A percentile compares a stretch with the other conserved stretches of the same genome.
These are phyloP conservation scores for Taurulus bubalis DNA, from an alignment of 2,113 vertebrate species.

Conservation along the genomic window DNA sequence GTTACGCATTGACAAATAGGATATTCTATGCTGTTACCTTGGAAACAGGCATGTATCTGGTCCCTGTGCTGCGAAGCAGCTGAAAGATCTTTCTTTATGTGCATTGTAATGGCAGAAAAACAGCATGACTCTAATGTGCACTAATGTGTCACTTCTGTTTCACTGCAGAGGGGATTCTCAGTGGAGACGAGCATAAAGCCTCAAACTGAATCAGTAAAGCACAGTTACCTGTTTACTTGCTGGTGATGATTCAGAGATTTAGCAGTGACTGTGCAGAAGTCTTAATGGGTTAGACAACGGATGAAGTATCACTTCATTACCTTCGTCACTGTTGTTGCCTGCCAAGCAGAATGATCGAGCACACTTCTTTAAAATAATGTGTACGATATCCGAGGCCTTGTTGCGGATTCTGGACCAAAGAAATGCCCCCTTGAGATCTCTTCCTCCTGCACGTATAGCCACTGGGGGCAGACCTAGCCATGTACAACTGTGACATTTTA, in stretches of 20 bases:
- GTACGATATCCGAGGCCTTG: neutral
- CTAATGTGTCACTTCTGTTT: slow-evolving; percentile 55
- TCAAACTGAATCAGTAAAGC: slow-evolving; percentile 5
- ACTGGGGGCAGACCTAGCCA: neutral
- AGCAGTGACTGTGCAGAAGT: slow-evolving; percentile 35
- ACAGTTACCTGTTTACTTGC: neutral
- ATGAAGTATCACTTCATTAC: slow-evolving; percentile 6
- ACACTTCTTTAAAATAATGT: neutral
- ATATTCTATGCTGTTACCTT: slow-evolving; percentile 76
- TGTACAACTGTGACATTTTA: neutral
- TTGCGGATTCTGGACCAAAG: neutral
- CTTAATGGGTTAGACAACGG: neutral
- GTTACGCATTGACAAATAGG: slow-evolving; percentile 63
- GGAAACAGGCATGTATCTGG: slow-evolving; percentile 76
- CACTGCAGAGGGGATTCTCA: slow-evolving; percentile 42
- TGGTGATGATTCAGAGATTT: slow-evolving; percentile 42
- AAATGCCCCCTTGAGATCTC: neutral
- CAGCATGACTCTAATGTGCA: slow-evolving; percentile 65
- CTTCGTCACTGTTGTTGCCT: neutral
- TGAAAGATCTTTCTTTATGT: slow-evolving; percentile 64
- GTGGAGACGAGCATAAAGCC: slow-evolving; percentile 18
- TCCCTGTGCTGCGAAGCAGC: slow-evolving; percentile 52
- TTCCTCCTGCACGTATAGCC: slow-evolving; percentile 5
- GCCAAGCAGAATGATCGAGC: neutral
- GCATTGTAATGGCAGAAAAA: slow-evolving; percentile 63